Base-by-base conservation (phyloP, 2,888 invertebrate genomes). In the Xanthia icteritia region DNA sequence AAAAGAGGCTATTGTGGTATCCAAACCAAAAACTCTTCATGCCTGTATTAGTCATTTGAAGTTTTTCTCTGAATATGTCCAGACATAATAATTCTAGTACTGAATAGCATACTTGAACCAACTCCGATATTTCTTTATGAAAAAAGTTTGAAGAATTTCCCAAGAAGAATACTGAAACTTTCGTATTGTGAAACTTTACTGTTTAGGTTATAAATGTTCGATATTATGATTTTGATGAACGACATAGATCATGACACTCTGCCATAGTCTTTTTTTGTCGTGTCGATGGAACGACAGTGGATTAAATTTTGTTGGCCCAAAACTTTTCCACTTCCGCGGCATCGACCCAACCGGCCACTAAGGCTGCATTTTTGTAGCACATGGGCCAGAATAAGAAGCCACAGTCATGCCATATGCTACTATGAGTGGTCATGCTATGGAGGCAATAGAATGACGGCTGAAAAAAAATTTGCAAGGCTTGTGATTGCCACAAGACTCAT, bases 21-120 rank as follows among this genome's bases (percentile, higher is more conserved):
- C 2, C 17, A 36, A 63, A 66, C 27, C 20, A 31, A 45, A 70
- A 83, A 45, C 17, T 60, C 4, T 61, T 80, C 48, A 64, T n/a
- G 23, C 11, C 58, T 71, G 42, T 6, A 84, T 84, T 66, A 75
- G 60, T 56, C 15, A 66, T 70, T 84, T 36, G 39, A 74, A 74
- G 48, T 67, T 79, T 27, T 39, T 23, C 39, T 27, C 13, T 73
- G 60, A 71, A 60, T 79, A 68, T 69, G 81, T 84, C 82, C 84
- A 75, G 85, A 75, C 84, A 60, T 51, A 67, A 15, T 61, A 58
- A 15, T 36, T 42, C 5, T 51, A 48, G 31, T 15, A 20, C 23
- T 70, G 27, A 67, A 66, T 69, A 48, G 17, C 36, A 67, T n/a
- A 74, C 64, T 84, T 56, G 64, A 75, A 60, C 48, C 2, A 48